Percentiles rank a stretch among this genome's conserved stretches.
Conservation (phyloP, 1,140 invertebrate species). For the Telenomus remus region DNA sequence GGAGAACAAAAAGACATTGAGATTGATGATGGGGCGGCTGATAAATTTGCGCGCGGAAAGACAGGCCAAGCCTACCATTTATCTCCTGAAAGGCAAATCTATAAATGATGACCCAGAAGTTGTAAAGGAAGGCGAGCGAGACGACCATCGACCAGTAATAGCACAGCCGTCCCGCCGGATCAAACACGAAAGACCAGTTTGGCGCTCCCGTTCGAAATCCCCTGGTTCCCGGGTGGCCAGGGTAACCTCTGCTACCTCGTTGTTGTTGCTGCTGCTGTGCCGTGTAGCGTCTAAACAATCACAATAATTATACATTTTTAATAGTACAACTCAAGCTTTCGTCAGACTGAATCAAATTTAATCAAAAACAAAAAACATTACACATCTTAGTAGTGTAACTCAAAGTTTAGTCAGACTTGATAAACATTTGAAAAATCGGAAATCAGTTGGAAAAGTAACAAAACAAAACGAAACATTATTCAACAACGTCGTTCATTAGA, state of each 20-base stretch:
- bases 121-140: constrained; percentile 97
- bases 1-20: not conserved
- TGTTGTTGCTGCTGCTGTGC: constrained; percentile 73
- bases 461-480: too few species aligned
- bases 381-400: too few species aligned
- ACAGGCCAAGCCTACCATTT: constrained; percentile 79
- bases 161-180: constrained; percentile 91
- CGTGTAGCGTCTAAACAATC: constrained; percentile 67
- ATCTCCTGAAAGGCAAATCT: constrained; percentile 97
- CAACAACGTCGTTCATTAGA: too few species aligned
- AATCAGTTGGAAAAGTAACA: too few species aligned
- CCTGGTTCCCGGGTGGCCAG: constrained; percentile 67
- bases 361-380: too few species aligned
- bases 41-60: not conserved
- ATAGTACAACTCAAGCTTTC: too few species aligned
- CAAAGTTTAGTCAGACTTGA: too few species aligned
- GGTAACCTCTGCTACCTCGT: constrained; percentile 72
- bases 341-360: too few species aligned
- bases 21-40: not conserved
- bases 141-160: constrained; percentile 99
- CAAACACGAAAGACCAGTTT: constrained; percentile 94
- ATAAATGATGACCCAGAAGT: constrained; percentile 99
- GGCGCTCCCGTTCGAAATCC: constrained; percentile 77
- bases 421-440: too few species aligned
- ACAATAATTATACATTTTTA: too few species aligned